These are phyloP conservation scores for Porphyrio hochstetteri DNA, from an alignment of 2,113 vertebrate species.

Conservation along the genomic window DNA sequence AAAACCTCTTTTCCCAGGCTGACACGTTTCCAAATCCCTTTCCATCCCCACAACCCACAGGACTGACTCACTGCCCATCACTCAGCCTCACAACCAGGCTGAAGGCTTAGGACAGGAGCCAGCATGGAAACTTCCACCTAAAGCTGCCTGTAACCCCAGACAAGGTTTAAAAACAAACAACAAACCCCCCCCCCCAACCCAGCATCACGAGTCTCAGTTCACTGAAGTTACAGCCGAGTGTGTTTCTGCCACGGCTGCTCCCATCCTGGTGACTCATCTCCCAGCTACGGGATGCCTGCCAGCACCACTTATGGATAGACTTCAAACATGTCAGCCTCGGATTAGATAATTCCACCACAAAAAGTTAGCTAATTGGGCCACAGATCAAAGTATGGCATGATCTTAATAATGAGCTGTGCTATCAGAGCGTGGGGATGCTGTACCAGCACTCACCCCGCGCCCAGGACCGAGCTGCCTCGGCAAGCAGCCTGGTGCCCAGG, in stretches of 20 bases:
- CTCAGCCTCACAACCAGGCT: background rate
- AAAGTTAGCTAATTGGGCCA: background rate
- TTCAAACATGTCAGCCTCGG: background rate
- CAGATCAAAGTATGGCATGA: conserved; percentile 6
- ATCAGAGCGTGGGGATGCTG: fast-evolving
- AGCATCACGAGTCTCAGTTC: background rate
- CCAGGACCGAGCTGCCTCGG: fast-evolving
- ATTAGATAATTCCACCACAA: background rate
- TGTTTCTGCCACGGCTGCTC: background rate
- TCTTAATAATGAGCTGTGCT: background rate
- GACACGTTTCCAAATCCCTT: background rate
- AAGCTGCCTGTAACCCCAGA: background rate
- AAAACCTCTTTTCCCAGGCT: background rate
- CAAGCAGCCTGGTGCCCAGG: background rate
- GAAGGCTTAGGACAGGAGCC: conserved; percentile 20
- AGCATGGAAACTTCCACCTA: conserved; percentile 43
- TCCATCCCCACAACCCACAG: background rate
- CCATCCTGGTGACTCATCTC: background rate
- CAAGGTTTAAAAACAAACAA: background rate
- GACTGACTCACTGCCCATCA: background rate
- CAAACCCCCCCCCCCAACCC: background rate
- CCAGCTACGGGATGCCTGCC: background rate
- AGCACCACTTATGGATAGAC: background rate
- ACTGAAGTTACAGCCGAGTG: fast-evolving
- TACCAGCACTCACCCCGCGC: no score